A percentile compares a stretch with the other conserved stretches of the same genome.
Conservation (phyloP, 2,888 invertebrate genomes). For the Andricus quercusramuli region DNA sequence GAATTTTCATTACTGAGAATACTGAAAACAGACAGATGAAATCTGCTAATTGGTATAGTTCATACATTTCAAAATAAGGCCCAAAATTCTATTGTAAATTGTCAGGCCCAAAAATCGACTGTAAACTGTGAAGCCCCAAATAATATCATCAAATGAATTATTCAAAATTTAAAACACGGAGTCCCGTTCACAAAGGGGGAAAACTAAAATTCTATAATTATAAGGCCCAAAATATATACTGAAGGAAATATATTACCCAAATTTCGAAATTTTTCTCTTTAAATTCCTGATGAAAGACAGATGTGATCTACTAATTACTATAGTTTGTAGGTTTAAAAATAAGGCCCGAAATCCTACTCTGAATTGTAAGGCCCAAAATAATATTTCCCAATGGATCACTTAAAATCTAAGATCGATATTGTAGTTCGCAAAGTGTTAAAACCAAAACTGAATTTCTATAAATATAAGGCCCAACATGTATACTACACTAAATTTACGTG, state of each 20-base stretch:
- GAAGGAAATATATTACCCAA: accelerated
- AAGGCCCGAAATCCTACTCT: too few relatives aligned
- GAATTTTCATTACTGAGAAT: too few relatives aligned
- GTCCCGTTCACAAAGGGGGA: background rate
- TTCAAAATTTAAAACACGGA: background rate
- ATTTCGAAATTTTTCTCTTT: too few relatives aligned
- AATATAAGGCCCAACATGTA: background rate
- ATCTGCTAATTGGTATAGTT: background rate
- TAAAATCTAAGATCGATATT: background rate
- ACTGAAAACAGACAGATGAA: background rate
- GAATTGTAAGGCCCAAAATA: too few relatives aligned
- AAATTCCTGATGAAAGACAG: too few relatives aligned
- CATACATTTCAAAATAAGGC: background rate
- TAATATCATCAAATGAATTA: too few relatives aligned
- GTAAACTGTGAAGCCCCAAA: too few relatives aligned
- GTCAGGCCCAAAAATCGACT: too few relatives aligned
- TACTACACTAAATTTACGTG: background rate
- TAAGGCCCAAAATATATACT: too few relatives aligned
- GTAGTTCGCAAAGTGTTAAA: background rate
- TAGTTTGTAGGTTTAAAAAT: too few relatives aligned
- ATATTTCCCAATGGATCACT: too few relatives aligned
- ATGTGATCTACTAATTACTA: too few relatives aligned
- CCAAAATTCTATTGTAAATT: background rate
- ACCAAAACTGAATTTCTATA: background rate
- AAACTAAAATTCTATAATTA: background rate